Evolutionary conservation across 2,113 vertebrate genomes (phyloP), one percentile per base, ranked within the genome.

Genomic region (Prinia subflava): DNA sequence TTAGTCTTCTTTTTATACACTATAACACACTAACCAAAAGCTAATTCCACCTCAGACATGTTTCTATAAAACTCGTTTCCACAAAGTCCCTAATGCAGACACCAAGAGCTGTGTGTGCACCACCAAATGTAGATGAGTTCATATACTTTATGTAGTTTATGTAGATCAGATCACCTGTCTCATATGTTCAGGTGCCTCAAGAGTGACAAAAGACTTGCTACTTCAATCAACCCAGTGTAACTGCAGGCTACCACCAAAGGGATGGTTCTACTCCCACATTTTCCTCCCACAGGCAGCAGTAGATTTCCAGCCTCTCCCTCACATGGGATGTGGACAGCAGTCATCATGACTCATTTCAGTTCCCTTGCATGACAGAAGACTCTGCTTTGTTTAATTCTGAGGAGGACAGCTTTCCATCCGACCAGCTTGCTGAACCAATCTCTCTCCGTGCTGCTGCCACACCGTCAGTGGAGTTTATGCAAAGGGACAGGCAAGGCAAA

Each of bases 281-380:
- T 76, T 59, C n/a, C 55, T 73, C 33, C 33, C 74, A 69, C n/a
- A 74, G 35, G n/a, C 65, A 49, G 23, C 12, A 53, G 31, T 1
- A n/a, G 39, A 60, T 73, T 77, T 81, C 69, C 50, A 90, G 62
- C 4, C 17, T 20, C 39, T 92, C 22, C 17, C 53, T 44, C 31
- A 39, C 23, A 35, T 0, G 0, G 27, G 25, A 30, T 1, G 1
- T 15, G 14, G 39, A 33, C 56, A 44, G 37, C 55, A 67, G 70
- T 44, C 5, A 2, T 16, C 27, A 0, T 18, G 10, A 52, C 53
- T 41, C 33, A 25, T 31, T 27, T 84, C 44, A 37, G 63, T 9
- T 81, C 49, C 7, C 25, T 31, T 41, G 24, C 7, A 1, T 42
- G 15, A 59, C 22, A 67, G 35, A 87, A 55, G 7, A 33, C 25